These are phyloP conservation scores for Cyprinodon brontotheroides DNA, from an alignment of 2,113 vertebrate species.

Conservation along the genomic window DNA sequence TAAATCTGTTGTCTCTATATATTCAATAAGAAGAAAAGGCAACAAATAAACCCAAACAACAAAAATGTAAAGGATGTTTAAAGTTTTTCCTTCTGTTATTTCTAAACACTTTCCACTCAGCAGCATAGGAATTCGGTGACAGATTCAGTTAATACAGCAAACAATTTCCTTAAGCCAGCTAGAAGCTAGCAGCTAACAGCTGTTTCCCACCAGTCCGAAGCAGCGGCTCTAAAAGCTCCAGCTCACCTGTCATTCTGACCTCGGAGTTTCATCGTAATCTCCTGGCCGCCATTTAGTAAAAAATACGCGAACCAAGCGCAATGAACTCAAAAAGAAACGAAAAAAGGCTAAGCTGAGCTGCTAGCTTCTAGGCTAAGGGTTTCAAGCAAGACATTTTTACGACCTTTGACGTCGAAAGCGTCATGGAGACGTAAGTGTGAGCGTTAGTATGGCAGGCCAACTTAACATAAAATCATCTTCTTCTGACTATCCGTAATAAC, in stretches of 20 bases:
- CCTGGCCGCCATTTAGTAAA: conserved; percentile 63
- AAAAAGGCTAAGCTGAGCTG: conserved; percentile 50
- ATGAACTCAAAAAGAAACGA: conserved; percentile 50
- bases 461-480: too few species aligned
- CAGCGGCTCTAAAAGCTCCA: not conserved
- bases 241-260: conserved; percentile 82
- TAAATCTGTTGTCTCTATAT: not conserved
- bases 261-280: conserved; percentile 79
- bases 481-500: too few species aligned
- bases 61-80: not conserved
- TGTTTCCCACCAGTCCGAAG: conserved; percentile 5
- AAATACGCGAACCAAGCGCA: conserved; percentile 31
- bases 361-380: conserved; percentile 40
- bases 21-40: not conserved
- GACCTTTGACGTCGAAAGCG: conserved; percentile 40
- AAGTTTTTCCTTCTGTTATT: fast-evolving
- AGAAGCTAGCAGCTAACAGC: conserved; percentile 44
- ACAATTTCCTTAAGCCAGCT: not conserved
- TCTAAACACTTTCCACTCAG: not conserved
- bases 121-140: not conserved
- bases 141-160: not conserved
- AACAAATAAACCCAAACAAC: not conserved
- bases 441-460: too few species aligned
- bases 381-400: conserved; percentile 57
- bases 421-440: not conserved